Evolutionary conservation across 2,113 vertebrate species (phyloP).

Genomic region (Pedionomus torquatus): DNA sequence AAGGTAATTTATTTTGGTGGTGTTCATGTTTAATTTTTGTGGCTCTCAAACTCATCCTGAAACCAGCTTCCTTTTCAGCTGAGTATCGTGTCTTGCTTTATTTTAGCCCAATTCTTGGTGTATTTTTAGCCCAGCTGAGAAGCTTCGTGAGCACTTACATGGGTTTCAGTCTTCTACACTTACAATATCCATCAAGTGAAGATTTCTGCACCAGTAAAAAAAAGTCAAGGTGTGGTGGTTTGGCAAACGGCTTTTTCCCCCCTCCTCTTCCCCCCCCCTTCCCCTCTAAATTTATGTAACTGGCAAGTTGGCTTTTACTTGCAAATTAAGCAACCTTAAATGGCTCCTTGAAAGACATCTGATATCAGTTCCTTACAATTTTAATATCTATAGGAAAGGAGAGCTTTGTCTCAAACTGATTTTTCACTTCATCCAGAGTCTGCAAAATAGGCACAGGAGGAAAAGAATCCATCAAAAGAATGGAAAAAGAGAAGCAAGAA

Average conservation of each 20-base stretch:
- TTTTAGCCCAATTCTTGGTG: background rate
- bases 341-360: background rate
- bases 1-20: constrained; percentile 1
- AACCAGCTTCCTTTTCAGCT: background rate
- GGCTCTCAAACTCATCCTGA: background rate
- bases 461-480: background rate
- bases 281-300: too few relatives aligned
- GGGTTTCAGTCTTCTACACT: background rate
- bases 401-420: background rate
- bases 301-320: background rate
- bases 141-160: background rate
- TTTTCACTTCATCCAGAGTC: background rate
- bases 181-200: background rate
- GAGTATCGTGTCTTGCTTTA: background rate
- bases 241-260: background rate
- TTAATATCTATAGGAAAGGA: background rate
- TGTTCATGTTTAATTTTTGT: background rate
- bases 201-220: background rate
- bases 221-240: background rate
- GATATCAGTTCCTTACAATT: background rate
- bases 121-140: background rate
- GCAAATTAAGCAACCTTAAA: background rate
- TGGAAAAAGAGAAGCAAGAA: background rate
- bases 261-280: too few relatives aligned
- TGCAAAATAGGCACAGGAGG: background rate